Base-by-base conservation (phyloP, 2,797 vertebrate species). In the Anniella stebbinsi region DNA sequence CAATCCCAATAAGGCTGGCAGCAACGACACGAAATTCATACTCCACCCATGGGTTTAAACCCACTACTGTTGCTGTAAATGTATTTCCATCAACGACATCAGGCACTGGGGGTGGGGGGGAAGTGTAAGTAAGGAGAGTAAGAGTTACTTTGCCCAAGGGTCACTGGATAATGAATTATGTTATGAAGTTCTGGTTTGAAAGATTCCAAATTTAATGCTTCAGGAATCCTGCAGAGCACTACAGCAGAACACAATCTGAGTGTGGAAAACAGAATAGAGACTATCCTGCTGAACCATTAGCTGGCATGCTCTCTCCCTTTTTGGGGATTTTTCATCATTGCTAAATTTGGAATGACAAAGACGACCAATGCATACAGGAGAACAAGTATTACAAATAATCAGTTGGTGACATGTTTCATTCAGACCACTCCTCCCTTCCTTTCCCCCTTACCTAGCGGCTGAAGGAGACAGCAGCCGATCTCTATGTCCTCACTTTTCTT, bases 31-130 rank as follows among this genome's bases (percentile, higher is more conserved):
- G 97, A 96, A 99, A 99, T 93, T 99, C 98, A n/a, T 99, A 99
- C 93, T 99, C 99, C 7, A 99, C 99, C 99, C 99, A 99, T 0
- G 99, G 98, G 97, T 98, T 99, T 95, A 99, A 97, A 86, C 98
- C 98, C 93, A 98, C 98, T 95, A 99, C 99, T 0, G 98, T 98
- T 2, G 99, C 98, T 33, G 98, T 99, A 96, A 99, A 97, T 0
- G 97, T 98, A 84, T 97, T 97, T 87, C 99, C 99, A 1, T 98
- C 98, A 30, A 99, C 97, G 93, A 98, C 76, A 92, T 99, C 98
- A 9, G 99, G 99, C 91, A 99, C 99, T 99, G 86, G 45, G 36
- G 88, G 84, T 7, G 57, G 88, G 84, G 12, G 57, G 88, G 94
- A 93, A n/a, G 1, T 10, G 13, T 0, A 15, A 48, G 36, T 93